Percentiles rank a stretch among this genome's conserved stretches.
These are phyloP conservation scores for western clawed frog (Xenopus tropicalis) DNA, from an alignment of 2,113 vertebrate genomes.

Conservation along the genomic window DNA sequence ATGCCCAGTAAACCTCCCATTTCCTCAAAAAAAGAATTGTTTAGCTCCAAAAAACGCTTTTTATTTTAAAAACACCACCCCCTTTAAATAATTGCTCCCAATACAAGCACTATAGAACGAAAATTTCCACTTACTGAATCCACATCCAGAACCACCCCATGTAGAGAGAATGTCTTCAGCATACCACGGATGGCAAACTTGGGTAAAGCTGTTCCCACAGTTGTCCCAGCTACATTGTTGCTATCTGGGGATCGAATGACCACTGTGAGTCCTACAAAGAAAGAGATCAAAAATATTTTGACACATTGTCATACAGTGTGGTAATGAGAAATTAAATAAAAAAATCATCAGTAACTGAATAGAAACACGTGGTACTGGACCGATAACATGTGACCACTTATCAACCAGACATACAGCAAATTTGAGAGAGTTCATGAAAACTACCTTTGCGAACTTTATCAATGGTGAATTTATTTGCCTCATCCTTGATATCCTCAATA, in stretches of 20 bases:
- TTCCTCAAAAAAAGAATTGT: no score
- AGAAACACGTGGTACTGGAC: no score
- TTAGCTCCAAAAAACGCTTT: no score
- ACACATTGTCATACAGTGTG: no score
- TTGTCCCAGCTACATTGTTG: slow-evolving; percentile 84
- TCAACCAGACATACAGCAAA: no score
- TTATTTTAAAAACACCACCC: no score
- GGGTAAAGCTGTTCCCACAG: slow-evolving; percentile 86
- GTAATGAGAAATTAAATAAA: no score
- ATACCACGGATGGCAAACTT: slow-evolving; percentile 96
- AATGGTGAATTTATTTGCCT: slow-evolving; percentile 97
- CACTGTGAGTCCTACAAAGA: slow-evolving; percentile 80
- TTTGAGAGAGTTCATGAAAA: background rate
- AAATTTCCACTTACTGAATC: slow-evolving; percentile 81
- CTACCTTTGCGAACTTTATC: slow-evolving; percentile 99
- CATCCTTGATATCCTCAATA: slow-evolving; percentile 97
- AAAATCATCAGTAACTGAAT: no score
- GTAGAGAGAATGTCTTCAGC: slow-evolving; percentile 94
- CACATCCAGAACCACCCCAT: slow-evolving; percentile 92
- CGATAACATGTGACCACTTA: no score
- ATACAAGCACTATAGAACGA: background rate
- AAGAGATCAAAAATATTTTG: background rate
- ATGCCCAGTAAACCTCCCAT: no score
- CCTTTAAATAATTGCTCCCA: no score
- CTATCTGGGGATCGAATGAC: slow-evolving; percentile 93